Percentiles rank a stretch among this genome's conserved stretches.
These are phyloP conservation scores for Anarsia innoxiella DNA, from an alignment of 2,888 invertebrate species.

Conservation along the genomic window DNA sequence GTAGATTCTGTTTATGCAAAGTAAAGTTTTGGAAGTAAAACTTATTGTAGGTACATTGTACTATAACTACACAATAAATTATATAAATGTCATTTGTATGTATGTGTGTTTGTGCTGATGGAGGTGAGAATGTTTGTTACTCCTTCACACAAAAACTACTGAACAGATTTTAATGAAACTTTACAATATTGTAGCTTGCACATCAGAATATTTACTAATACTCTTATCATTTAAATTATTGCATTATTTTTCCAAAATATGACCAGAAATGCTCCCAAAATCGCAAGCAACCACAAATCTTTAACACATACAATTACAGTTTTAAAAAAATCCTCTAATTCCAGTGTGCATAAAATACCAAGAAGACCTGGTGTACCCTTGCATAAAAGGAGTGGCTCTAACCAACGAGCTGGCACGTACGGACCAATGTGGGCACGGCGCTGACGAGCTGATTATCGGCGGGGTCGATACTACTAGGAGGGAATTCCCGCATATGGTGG, in stretches of 20 bases:
- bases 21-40: too few relatives aligned
- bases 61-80: too few relatives aligned
- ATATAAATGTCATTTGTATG: too few relatives aligned
- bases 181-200: too few relatives aligned
- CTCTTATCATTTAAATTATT: neutral
- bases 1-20: too few relatives aligned
- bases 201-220: too few relatives aligned
- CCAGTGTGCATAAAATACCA: slow-evolving; percentile 43
- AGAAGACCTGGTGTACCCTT: slow-evolving; percentile 32
- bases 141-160: too few relatives aligned
- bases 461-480: slow-evolving; percentile 23
- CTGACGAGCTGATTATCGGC: slow-evolving; percentile 26
- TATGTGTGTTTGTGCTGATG: too few relatives aligned
- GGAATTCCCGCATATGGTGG: slow-evolving; percentile 42
- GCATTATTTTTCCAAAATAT: neutral
- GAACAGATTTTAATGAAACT: too few relatives aligned
- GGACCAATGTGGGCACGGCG: slow-evolving; percentile 28
- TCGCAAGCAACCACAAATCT: neutral
- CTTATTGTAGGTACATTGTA: too few relatives aligned
- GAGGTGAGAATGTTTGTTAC: too few relatives aligned
- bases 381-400: slow-evolving; percentile 23
- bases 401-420: slow-evolving; percentile 16
- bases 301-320: neutral
- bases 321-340: too few relatives aligned
- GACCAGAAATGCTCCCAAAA: neutral